These are phyloP conservation scores for Scarus forsteni DNA, from an alignment of 2,797 vertebrate species.

Conservation along the genomic window DNA sequence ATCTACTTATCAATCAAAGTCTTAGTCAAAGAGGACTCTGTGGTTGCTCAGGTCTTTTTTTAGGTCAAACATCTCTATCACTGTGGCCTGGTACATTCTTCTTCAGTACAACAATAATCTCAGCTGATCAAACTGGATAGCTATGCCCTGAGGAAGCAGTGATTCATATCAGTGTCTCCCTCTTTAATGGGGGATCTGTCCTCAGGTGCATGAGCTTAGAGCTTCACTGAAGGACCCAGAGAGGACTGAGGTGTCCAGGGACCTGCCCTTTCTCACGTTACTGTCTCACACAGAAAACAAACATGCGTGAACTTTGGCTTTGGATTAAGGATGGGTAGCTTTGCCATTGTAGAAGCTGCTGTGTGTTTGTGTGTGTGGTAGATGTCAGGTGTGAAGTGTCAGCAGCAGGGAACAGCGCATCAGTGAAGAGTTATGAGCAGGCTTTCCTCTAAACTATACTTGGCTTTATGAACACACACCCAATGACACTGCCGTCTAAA, in stretches of 20 bases:
- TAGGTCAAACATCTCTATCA: no score
- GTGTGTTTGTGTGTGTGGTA: constrained; percentile 29
- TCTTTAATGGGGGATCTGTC: constrained; percentile 40
- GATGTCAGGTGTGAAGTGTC: constrained; percentile 46
- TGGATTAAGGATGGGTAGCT: constrained; percentile 31
- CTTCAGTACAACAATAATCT: neutral
- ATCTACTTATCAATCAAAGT: no score
- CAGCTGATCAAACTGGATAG: constrained; percentile 46
- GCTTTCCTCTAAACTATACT: constrained; percentile 50
- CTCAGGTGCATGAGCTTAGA: constrained; percentile 7
- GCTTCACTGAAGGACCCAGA: constrained; percentile 49
- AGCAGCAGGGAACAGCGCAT: constrained; percentile 31
- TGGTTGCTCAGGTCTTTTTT: no score
- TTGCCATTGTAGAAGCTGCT: constrained; percentile 10
- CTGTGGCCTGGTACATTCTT: neutral
- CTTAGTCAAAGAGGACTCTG: no score
- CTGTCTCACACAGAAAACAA: constrained; percentile 39
- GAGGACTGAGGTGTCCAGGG: constrained; percentile 38
- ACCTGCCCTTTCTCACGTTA: constrained; percentile 74
- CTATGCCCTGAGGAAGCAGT: constrained; percentile 43
- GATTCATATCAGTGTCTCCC: constrained; percentile 16
- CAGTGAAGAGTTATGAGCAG: constrained; percentile 45
- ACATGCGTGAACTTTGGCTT: constrained; percentile 12
- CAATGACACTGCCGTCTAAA: constrained; percentile 45
- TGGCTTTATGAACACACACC: constrained; percentile 55